Base-by-base conservation (phyloP, 2,888 invertebrate genomes). In the Coecobrya sp. region DNA sequence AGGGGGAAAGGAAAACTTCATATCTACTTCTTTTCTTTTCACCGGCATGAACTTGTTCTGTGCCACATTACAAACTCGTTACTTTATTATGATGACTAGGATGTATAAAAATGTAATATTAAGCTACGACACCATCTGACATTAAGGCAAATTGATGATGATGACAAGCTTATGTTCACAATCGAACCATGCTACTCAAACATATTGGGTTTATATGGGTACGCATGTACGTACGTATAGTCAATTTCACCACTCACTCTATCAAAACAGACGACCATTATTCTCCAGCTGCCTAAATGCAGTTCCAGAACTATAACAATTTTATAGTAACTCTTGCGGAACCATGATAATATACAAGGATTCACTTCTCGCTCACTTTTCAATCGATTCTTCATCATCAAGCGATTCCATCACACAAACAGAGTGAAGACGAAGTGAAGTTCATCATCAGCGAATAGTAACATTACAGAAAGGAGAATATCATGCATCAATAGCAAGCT, bases 71-170 rank as follows among this genome's bases (percentile, higher is more conserved):
- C 30, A 81, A 81, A 81, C n/a, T 81, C 30, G 81, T 52, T 55
- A 81, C 55, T 52, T 52, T 81, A 52, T 81, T 81, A 55, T 52
- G n/a, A 55, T 52, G n/a, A 81, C 22, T 25, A 81, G 52, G 81
- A 81, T 55, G 55, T 52, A 55, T 81, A 81, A 81, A 45, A 81
- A 81, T 81, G 27, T 81, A 55, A 52, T 81, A 81, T 27, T 55
- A 55, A 81, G 55, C 81, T 30, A 27, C 55, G 55, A 81, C 55
- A 55, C 27, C 55, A 1, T 55, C 55, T 81, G 81, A 81, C 81
- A 55, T 62, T 82, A 76, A 85, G 79, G 85, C 90, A 85, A 90
- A 90, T 90, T 90, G 85, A 90, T 90, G 90, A 82, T 55, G 62
- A 90, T 90, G 90, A 85, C 84, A 68, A 76, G 90, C 84, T 85